These are phyloP conservation scores for Artibeus lituratus DNA, from an alignment of 2,797 vertebrate species.

Conservation along the genomic window DNA sequence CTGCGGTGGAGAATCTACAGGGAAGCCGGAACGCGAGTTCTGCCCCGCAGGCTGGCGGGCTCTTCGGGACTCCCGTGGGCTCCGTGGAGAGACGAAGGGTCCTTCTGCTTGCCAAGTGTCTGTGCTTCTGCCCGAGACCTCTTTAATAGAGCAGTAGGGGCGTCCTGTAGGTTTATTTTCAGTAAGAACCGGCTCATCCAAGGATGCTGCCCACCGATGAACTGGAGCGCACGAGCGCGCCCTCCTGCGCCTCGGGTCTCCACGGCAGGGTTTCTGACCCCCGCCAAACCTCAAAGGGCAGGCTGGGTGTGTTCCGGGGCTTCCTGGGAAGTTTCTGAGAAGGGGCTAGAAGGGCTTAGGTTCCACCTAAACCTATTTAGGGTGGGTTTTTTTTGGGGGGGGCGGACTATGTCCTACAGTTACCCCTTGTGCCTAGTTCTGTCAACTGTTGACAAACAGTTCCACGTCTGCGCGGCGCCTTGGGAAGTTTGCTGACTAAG, in stretches of 20 bases:
- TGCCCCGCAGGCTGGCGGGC: neutral
- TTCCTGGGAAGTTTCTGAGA: constrained; percentile 39
- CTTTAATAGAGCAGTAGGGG: neutral
- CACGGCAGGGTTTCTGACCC: neutral
- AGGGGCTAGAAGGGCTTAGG: neutral
- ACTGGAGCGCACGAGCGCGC: constrained; percentile 23
- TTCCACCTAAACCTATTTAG: neutral
- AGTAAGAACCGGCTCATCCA: neutral
- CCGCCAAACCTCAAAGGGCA: neutral
- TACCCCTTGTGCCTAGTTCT: neutral
- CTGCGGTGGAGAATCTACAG: neutral
- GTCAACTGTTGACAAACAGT: neutral
- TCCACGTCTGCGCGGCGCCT: neutral
- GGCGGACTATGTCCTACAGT: neutral
- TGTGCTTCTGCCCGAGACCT: constrained; percentile 17
- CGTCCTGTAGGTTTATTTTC: neutral
- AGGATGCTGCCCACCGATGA: neutral
- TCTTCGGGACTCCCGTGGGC: neutral
- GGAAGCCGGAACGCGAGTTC: neutral
- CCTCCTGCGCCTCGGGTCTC: constrained; percentile 42
- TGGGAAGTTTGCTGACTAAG: neutral
- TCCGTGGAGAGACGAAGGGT: neutral
- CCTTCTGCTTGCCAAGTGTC: neutral
- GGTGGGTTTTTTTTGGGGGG: neutral
- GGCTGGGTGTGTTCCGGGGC: neutral